Evolutionary conservation across 1,140 invertebrate species (phyloP).

Genomic region (Sitobion miscanthi): DNA sequence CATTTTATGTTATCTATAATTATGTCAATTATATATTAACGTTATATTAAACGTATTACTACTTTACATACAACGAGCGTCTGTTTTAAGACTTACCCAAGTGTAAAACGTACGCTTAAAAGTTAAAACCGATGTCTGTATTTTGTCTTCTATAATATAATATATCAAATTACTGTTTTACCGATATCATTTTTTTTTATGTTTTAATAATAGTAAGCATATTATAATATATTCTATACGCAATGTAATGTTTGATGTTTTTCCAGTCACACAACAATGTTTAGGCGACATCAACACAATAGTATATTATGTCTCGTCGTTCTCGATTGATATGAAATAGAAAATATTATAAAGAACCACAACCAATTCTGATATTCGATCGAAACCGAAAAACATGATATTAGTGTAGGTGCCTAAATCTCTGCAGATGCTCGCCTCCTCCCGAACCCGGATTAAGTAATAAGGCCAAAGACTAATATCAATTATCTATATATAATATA

Average conservation of each 20-base stretch:
- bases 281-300: neutral
- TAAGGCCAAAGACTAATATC: too few species aligned
- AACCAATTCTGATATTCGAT: neutral
- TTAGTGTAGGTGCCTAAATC: neutral
- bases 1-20: neutral
- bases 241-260: neutral
- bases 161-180: too few species aligned
- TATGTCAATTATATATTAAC: neutral
- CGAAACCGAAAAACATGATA: fast-evolving
- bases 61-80: neutral
- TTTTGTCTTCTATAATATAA: neutral
- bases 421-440: neutral
- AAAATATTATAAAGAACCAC: too few species aligned
- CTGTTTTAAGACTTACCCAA: neutral
- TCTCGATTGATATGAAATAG: neutral
- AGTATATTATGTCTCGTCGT: neutral
- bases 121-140: neutral
- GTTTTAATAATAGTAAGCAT: too few species aligned
- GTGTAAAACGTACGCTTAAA: neutral
- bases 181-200: too few species aligned
- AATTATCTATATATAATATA: too few species aligned
- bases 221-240: neutral
- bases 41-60: neutral
- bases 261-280: fast-evolving
- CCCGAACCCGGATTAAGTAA: too few species aligned